Evolutionary conservation across 2,888 invertebrate species (phyloP).

Genomic region (Lathronympha strigana): DNA sequence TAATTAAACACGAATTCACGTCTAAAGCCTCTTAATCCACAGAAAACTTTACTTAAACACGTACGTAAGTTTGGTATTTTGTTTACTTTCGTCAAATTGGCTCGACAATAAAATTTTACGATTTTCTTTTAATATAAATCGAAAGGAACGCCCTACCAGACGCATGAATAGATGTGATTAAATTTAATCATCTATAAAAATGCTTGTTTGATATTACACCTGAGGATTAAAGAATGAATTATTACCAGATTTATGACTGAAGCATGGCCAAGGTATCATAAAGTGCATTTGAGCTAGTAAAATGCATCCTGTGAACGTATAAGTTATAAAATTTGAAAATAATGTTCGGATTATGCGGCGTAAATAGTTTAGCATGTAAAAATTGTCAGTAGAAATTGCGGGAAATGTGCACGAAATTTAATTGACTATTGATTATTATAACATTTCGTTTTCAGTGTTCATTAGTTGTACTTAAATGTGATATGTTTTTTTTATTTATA

Average conservation of each 20-base stretch:
- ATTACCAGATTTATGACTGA: constrained; percentile 30
- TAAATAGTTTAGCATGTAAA: constrained; percentile 6
- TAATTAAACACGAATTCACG: constrained; percentile 3
- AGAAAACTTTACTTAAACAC: constrained; percentile 58
- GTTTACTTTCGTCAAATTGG: constrained; percentile 52
- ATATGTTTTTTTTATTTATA: no score
- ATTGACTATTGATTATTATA: no score
- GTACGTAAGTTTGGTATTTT: constrained; percentile 51
- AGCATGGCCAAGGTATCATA: constrained; percentile 19
- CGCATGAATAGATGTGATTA: constrained; percentile 58
- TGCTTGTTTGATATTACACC: constrained; percentile 48
- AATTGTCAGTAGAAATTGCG: not conserved
- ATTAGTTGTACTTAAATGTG: no score
- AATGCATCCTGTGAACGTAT: constrained; percentile 4
- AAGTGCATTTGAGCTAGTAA: constrained; percentile 15
- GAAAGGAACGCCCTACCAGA: constrained; percentile 49
- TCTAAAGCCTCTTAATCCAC: constrained; percentile 58
- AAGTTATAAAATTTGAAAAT: constrained; percentile 13
- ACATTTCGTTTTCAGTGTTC: no score
- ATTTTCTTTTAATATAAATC: constrained; percentile 67
- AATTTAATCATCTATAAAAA: constrained; percentile 62
- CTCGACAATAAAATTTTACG: constrained; percentile 66
- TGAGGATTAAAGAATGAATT: constrained; percentile 35
- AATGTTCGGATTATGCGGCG: constrained; percentile 6
- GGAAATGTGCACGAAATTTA: not conserved